Evolutionary conservation across 2,113 vertebrate species (phyloP).

Genomic region (Dendrocopos noguchii): DNA sequence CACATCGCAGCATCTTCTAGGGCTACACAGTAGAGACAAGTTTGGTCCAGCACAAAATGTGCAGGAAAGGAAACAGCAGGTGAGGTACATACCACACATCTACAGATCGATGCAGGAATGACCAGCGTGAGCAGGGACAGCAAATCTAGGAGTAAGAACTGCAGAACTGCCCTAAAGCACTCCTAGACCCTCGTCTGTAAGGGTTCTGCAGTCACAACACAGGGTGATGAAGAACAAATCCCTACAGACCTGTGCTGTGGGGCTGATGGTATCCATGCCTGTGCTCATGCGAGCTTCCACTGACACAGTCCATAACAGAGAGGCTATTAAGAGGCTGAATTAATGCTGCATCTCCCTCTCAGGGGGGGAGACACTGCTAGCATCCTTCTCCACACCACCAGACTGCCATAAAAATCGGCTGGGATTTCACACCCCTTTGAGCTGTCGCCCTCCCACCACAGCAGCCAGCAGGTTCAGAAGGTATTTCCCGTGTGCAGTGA

Average conservation of each 20-base stretch:
- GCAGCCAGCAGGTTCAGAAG: background rate
- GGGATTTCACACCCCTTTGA: background rate
- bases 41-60: accelerated
- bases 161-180: background rate
- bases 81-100: accelerated
- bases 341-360: background rate
- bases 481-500: accelerated
- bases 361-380: background rate
- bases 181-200: background rate
- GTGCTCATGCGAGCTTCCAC: accelerated
- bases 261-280: background rate
- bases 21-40: background rate
- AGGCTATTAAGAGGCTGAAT: background rate
- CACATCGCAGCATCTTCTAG: background rate
- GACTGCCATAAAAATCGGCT: accelerated
- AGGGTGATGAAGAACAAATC: background rate
- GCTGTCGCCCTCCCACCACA: background rate
- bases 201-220: background rate
- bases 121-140: background rate
- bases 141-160: background rate
- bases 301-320: background rate
- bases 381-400: background rate
- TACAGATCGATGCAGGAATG: background rate
- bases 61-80: background rate
- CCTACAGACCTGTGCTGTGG: accelerated